phyloP scores from a whole-genome alignment of 2,113 vertebrate species.

The Platysteira castanea region DNA sequence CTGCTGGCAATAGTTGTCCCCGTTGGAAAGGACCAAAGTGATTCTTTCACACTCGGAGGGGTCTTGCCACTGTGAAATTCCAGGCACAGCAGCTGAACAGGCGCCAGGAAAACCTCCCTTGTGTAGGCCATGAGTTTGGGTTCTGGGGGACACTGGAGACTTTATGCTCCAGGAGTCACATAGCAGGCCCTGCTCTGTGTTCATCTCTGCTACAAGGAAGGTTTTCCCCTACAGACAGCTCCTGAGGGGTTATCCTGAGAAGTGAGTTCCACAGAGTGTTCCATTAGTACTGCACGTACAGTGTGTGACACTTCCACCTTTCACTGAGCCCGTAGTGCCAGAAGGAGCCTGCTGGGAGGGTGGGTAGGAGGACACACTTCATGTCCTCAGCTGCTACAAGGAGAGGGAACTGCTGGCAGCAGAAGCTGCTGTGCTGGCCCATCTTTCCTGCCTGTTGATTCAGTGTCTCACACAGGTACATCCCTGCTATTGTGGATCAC shows the following conservation, averaged over 20 bases:
- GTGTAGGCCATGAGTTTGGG: not conserved
- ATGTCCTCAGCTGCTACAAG: not conserved
- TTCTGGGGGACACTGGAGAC: not conserved
- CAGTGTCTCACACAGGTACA: slow-evolving; percentile 80
- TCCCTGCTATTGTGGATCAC: slow-evolving; percentile 97
- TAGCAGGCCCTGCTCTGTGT: not conserved
- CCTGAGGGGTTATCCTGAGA: not conserved
- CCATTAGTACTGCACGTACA: not conserved
- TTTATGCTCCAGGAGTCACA: not conserved
- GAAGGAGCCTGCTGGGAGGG: not conserved
- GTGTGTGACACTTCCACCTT: accelerated
- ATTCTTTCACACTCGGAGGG: not conserved
- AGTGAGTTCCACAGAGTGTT: not conserved
- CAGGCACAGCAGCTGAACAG: not conserved
- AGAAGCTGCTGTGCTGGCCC: not conserved
- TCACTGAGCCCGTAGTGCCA: not conserved
- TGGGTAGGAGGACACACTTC: not conserved
- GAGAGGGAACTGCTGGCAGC: not conserved
- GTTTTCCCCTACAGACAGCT: not conserved
- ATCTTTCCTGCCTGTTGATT: not conserved
- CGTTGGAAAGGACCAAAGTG: not conserved
- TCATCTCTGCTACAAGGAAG: not conserved
- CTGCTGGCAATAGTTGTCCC: not conserved
- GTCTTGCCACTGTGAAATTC: not conserved
- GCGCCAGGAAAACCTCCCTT: not conserved